phyloP scores from a whole-genome alignment of 1,140 invertebrate species.

The Drosophila mauritiana region DNA sequence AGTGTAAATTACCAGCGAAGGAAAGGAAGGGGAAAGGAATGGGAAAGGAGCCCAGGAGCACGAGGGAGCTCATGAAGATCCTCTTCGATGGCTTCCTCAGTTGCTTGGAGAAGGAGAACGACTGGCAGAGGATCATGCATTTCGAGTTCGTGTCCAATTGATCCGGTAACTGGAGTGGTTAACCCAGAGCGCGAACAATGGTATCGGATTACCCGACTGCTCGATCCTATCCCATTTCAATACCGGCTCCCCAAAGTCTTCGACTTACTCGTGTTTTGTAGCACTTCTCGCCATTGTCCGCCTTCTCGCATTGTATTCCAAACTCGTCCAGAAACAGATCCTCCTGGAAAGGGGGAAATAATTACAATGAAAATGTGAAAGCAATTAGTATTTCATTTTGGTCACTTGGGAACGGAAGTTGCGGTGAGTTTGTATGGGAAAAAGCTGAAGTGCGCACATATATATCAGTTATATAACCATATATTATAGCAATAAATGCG shows the following conservation, averaged over 20 bases:
- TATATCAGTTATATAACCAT: not conserved
- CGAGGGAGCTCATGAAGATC: slow-evolving; percentile 4
- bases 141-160: slow-evolving; percentile 61
- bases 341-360: slow-evolving; percentile 64
- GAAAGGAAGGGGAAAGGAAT: too few species aligned
- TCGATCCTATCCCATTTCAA: slow-evolving; percentile 7
- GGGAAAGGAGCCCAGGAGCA: not conserved
- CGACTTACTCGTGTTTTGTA: slow-evolving; percentile 73
- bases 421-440: slow-evolving; percentile 18
- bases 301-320: slow-evolving; percentile 70
- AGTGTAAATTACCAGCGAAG: too few species aligned
- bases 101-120: slow-evolving; percentile 49
- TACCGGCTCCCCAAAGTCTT: slow-evolving; percentile 13
- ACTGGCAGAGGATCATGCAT: slow-evolving; percentile 51
- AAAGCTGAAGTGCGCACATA: slow-evolving; percentile 5
- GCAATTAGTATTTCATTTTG: slow-evolving; percentile 16
- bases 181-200: not conserved
- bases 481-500: not conserved
- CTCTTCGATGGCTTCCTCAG: slow-evolving; percentile 51
- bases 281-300: slow-evolving; percentile 71
- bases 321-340: slow-evolving; percentile 77
- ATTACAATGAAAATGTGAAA: slow-evolving; percentile 22
- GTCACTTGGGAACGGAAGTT: slow-evolving; percentile 43
- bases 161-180: slow-evolving; percentile 4
- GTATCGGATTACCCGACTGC: slow-evolving; percentile 10